phyloP scores from a whole-genome alignment of 2,797 vertebrate genomes.

The Xiphophorus birchmanni region DNA sequence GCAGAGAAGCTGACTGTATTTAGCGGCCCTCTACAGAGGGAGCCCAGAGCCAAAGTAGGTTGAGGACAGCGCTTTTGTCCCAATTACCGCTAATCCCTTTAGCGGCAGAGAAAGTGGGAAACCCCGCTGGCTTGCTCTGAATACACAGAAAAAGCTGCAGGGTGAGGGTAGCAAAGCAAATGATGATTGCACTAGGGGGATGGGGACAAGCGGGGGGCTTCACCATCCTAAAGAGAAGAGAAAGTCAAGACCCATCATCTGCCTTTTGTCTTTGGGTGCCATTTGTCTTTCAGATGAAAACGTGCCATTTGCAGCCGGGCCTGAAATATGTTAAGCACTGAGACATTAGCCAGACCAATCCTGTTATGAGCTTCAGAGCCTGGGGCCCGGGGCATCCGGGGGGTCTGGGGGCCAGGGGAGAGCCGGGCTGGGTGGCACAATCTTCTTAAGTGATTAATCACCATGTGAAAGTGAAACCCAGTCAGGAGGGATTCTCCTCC shows the following conservation, averaged over 20 bases:
- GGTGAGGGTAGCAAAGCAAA: slow-evolving; percentile 32
- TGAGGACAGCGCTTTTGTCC: slow-evolving; percentile 69
- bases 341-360: slow-evolving; percentile 80
- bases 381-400: no score
- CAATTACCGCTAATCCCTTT: slow-evolving; percentile 75
- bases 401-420: neutral
- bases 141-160: slow-evolving; percentile 42
- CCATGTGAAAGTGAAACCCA: slow-evolving; percentile 79
- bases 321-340: slow-evolving; percentile 70
- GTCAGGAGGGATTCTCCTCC: slow-evolving; percentile 63
- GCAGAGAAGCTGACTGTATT: slow-evolving; percentile 43
- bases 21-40: slow-evolving; percentile 21
- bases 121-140: slow-evolving; percentile 50
- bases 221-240: slow-evolving; percentile 16
- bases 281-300: slow-evolving; percentile 78
- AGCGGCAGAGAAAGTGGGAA: slow-evolving; percentile 66
- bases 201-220: neutral
- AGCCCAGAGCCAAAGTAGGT: slow-evolving; percentile 38
- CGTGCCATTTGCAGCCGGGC: slow-evolving; percentile 63
- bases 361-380: slow-evolving; percentile 75
- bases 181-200: neutral
- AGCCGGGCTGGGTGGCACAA: slow-evolving; percentile 41
- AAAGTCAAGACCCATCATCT: slow-evolving; percentile 73
- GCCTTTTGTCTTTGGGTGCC: slow-evolving; percentile 71
- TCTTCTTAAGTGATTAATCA: slow-evolving; percentile 83